phyloP scores from a whole-genome alignment of 2,888 invertebrate species.

The Epirrita christyi region DNA sequence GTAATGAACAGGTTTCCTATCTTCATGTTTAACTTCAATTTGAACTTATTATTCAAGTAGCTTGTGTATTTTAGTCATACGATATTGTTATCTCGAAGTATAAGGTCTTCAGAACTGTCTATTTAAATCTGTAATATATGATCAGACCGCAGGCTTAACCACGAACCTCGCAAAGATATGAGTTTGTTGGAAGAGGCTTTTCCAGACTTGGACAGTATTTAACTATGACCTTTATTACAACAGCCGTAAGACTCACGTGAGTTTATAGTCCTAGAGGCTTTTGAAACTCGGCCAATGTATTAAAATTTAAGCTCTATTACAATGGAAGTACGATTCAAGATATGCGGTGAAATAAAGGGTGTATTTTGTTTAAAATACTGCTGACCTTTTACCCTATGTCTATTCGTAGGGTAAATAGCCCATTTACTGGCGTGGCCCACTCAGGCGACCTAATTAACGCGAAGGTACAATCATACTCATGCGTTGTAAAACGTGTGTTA shows the following conservation, averaged over 20 bases:
- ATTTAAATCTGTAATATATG: slow-evolving; percentile 37
- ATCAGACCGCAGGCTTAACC: slow-evolving; percentile 33
- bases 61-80: slow-evolving; percentile 1
- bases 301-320: slow-evolving; percentile 24
- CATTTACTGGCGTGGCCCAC: slow-evolving; percentile 29
- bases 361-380: slow-evolving; percentile 40
- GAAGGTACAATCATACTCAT: slow-evolving; percentile 34
- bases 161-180: slow-evolving; percentile 36
- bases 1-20: slow-evolving; percentile 16
- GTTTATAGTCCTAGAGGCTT: slow-evolving; percentile 21
- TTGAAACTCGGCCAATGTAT: slow-evolving; percentile 10
- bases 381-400: slow-evolving; percentile 36
- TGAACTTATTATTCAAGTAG: slow-evolving; percentile 16
- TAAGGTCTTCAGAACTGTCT: slow-evolving; percentile 22
- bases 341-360: slow-evolving; percentile 25
- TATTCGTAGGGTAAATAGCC: slow-evolving; percentile 36
- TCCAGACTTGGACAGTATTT: slow-evolving; percentile 23
- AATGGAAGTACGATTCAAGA: slow-evolving; percentile 17
- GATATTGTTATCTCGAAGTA: no score
- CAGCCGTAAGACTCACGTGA: slow-evolving; percentile 23
- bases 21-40: slow-evolving; percentile 8
- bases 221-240: slow-evolving; percentile 35
- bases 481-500: slow-evolving; percentile 38
- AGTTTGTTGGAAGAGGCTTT: slow-evolving; percentile 36
- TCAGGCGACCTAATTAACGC: slow-evolving; percentile 41